Conservation (phyloP, 1,140 invertebrate genomes). For the Globodera ellingtonae region DNA sequence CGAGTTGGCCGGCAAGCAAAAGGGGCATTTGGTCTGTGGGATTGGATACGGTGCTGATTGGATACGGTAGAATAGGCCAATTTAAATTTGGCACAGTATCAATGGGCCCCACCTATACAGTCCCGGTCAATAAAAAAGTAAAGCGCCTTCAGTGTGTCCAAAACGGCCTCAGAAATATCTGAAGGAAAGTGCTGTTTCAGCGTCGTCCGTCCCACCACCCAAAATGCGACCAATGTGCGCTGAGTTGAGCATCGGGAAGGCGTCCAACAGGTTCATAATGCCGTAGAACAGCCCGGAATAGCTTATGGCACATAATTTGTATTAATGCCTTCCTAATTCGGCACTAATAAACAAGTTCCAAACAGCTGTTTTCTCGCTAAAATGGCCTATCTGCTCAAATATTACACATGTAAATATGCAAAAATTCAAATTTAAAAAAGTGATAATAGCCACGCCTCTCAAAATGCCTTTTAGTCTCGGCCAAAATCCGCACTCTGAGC, state of each 20-base stretch:
- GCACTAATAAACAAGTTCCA: background rate
- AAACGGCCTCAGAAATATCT: constrained; percentile 86
- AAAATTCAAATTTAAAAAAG: background rate
- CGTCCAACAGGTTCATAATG: constrained; percentile 68
- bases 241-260: constrained; percentile 67
- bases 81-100: background rate
- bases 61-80: background rate
- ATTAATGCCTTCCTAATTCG: background rate
- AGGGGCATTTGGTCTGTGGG: constrained; percentile 83
- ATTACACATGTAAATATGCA: constrained; percentile 63
- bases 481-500: constrained; percentile 92
- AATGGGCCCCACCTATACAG: constrained; percentile 71
- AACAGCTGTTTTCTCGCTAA: background rate
- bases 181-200: constrained; percentile 41
- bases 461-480: constrained; percentile 78
- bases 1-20: constrained; percentile 86
- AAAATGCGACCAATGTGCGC: constrained; percentile 66
- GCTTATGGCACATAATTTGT: background rate
- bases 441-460: background rate
- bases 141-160: constrained; percentile 86
- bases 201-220: too few species aligned
- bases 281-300: constrained; percentile 66
- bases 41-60: background rate
- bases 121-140: constrained; percentile 94
- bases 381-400: constrained; percentile 64